Percentiles rank a stretch among this genome's conserved stretches.
phyloP scores from a whole-genome alignment of 64 coral and sea anemone genomes.

The Porites lutea region DNA sequence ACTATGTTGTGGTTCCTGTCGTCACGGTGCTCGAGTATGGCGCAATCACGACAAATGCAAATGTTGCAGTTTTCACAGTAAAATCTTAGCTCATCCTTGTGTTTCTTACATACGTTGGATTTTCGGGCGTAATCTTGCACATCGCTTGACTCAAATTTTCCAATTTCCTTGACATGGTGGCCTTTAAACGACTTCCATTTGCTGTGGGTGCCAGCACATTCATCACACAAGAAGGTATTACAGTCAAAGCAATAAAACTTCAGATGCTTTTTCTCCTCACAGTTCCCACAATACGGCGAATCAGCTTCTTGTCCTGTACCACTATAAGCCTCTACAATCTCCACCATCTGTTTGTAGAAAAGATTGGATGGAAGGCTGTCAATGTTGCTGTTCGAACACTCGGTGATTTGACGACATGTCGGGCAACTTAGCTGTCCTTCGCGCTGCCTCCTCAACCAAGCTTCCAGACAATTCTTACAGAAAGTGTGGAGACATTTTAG shows the following conservation, averaged over 20 bases:
- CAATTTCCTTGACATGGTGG: conserved; percentile 7
- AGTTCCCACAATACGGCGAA: too few relatives aligned
- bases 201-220: background rate
- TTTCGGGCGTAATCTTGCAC: background rate
- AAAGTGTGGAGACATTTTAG: too few relatives aligned
- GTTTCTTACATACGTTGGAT: background rate
- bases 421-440: too few relatives aligned
- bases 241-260: conserved; percentile 24
- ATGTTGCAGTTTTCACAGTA: background rate
- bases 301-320: background rate
- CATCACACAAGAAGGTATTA: background rate
- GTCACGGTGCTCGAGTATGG: conserved; percentile 24
- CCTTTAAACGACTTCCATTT: background rate
- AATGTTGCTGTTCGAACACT: too few relatives aligned
- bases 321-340: conserved; percentile 13
- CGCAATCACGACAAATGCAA: conserved; percentile 34
- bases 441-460: too few relatives aligned
- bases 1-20: background rate
- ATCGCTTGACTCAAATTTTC: conserved; percentile 10
- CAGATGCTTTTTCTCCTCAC: background rate
- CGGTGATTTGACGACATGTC: too few relatives aligned
- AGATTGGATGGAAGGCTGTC: too few relatives aligned
- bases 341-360: background rate
- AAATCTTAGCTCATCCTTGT: conserved; percentile 20
- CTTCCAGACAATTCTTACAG: too few relatives aligned